Evolutionary conservation across 2,888 invertebrate species (phyloP).

Genomic region (Bhutanitis thaidina): DNA sequence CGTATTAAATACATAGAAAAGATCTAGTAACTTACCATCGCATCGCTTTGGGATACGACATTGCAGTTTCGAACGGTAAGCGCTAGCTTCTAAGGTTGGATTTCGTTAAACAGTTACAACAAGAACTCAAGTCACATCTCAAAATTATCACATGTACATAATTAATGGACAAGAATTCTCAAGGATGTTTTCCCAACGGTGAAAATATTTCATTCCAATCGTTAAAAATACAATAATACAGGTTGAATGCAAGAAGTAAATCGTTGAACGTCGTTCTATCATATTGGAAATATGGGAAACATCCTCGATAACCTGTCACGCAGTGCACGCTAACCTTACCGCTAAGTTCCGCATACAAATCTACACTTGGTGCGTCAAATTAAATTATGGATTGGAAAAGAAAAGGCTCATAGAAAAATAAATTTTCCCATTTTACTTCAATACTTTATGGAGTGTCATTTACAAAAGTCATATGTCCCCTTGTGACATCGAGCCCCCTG

Average conservation of each 20-base stretch:
- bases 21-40: constrained; percentile 54
- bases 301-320: constrained; percentile 34
- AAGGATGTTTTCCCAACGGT: constrained; percentile 41
- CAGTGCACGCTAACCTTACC: constrained; percentile 41
- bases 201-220: not conserved
- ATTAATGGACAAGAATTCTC: constrained; percentile 16
- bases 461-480: constrained; percentile 15
- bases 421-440: constrained; percentile 45
- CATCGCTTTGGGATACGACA: constrained; percentile 34
- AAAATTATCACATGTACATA: constrained; percentile 48
- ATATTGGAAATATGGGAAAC: constrained; percentile 35
- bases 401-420: constrained; percentile 66
- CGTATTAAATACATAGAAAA: constrained; percentile 75
- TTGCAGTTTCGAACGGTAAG: not conserved
- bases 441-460: constrained; percentile 54
- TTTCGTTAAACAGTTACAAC: constrained; percentile 7
- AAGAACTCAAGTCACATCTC: constrained; percentile 40
- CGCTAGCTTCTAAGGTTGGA: constrained; percentile 1
- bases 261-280: not conserved
- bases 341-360: constrained; percentile 50
- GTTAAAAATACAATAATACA: not conserved
- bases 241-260: too few relatives aligned
- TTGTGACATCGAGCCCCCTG: not conserved
- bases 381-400: constrained; percentile 38
- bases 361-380: constrained; percentile 56